A percentile compares a stretch with the other conserved stretches of the same genome.
phyloP scores from a whole-genome alignment of 1,140 invertebrate genomes.

The Parasteatoda tepidariorum region DNA sequence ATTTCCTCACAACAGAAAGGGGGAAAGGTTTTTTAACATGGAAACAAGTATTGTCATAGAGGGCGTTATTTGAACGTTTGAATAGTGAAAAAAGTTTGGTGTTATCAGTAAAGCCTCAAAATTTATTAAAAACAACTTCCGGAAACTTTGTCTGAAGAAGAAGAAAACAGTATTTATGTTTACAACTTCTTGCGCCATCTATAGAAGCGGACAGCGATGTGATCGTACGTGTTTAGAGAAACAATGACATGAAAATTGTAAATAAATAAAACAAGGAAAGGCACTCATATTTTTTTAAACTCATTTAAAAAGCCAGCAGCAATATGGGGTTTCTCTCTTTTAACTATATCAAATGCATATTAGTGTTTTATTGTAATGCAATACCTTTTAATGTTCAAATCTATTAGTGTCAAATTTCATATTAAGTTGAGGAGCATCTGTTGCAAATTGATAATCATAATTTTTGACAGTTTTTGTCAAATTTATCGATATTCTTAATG shows the following conservation, averaged over 20 bases:
- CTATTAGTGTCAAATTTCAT: background rate
- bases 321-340: background rate
- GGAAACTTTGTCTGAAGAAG: no score
- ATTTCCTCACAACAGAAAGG: no score
- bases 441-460: no score
- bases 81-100: no score
- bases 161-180: conserved; percentile 18
- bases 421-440: background rate
- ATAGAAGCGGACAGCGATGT: conserved; percentile 4
- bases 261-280: background rate
- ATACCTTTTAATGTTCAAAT: background rate
- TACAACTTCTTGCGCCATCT: conserved; percentile 17
- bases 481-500: no score
- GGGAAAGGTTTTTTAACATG: no score
- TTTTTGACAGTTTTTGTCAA: no score
- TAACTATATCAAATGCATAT: background rate
- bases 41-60: no score
- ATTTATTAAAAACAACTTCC: no score
- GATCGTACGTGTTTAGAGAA: conserved; percentile 4
- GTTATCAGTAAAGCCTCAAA: no score
- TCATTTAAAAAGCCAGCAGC: background rate
- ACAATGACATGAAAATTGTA: background rate
- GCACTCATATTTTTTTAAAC: background rate
- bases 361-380: background rate
- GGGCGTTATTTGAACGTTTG: no score